Evolutionary conservation across 2,113 vertebrate genomes (phyloP).

Genomic region (Ranitomeya variabilis): DNA sequence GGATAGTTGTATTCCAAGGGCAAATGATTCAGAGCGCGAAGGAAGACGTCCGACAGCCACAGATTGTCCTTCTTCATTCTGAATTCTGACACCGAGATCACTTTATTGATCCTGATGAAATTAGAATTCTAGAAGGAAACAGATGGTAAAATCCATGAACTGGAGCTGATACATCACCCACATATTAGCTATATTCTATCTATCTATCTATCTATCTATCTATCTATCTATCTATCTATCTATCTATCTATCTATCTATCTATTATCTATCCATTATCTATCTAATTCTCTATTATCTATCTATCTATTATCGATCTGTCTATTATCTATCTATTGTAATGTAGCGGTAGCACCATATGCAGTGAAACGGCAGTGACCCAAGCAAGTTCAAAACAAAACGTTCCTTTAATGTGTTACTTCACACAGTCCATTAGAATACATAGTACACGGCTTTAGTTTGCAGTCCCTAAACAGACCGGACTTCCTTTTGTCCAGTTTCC

Average conservation of each 20-base stretch:
- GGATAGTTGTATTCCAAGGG: slow-evolving; percentile 91
- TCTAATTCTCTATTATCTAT: too few relatives aligned
- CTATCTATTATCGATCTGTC: too few relatives aligned
- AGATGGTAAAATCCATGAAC: not conserved
- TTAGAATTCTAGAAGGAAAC: slow-evolving; percentile 79
- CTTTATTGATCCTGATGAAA: slow-evolving; percentile 85
- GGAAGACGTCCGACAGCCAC: slow-evolving; percentile 81
- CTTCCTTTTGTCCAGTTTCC: too few relatives aligned
- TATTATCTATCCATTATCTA: not conserved
- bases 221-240: not conserved
- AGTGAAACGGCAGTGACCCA: too few relatives aligned
- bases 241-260: not conserved
- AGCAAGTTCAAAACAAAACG: too few relatives aligned
- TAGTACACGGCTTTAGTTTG: too few relatives aligned
- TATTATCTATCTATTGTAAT: too few relatives aligned
- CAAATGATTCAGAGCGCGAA: slow-evolving; percentile 82
- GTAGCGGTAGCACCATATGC: too few relatives aligned
- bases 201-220: slow-evolving; percentile 23
- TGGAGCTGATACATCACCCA: not conserved
- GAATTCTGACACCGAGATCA: slow-evolving; percentile 84
- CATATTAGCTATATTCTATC: not conserved
- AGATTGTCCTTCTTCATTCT: slow-evolving; percentile 77
- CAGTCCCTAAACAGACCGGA: too few relatives aligned
- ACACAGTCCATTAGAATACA: too few relatives aligned
- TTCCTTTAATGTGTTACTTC: too few relatives aligned